Base-by-base conservation (phyloP, 2,797 vertebrate species). In the Passerculus sandwichensis region DNA sequence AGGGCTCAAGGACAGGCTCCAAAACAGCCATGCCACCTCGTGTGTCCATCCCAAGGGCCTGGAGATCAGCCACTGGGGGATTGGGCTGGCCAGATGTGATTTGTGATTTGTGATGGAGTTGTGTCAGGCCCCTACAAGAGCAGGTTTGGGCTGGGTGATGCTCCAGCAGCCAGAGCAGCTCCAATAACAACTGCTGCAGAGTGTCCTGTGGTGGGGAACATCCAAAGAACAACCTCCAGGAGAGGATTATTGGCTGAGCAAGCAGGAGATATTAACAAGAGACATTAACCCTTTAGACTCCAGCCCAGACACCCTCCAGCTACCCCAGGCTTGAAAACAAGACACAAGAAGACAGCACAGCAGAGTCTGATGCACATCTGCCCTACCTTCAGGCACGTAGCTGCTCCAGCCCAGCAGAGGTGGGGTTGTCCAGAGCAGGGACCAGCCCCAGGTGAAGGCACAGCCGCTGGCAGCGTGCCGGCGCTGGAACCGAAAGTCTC, bases 401-500 rank as follows among this genome's bases (percentile, higher is more conserved):
- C 97, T 97, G 92, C 97, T 94, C 97, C 97, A 97, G 44, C 97
- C 97, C 81, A 97, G 56, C 6, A 97, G 95, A 0, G 97, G 97
- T 25, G 97, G 97, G 17, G 76, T 77, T 1, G 96, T 97, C 97
- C 97, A 97, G 50, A 94, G 76, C 57, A 97, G 81, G 1, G 97
- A 79, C 97, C 97, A 97, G 64, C 92, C 62, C 97, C 97, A 97
- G 0, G 97, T 97, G 92, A 97, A 97, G 71, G 89, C 59, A 3
- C 97, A 97, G 86, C 97, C 96, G 0, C 77, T 45, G 47, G 94
- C 9, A 1, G 97, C 97, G 2, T 98, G 97, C 8, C 15, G 81
- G 51, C 82, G 96, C 81, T 91, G 95, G 90, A 98, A 91, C 20
- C 84, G 96, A 75, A 98, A 97, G 13, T 96, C 96, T 21, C 96